A percentile compares a stretch with the other conserved stretches of the same genome.
These are phyloP conservation scores for Eupeodes latifasciatus DNA, from an alignment of 2,888 invertebrate species.

Conservation along the genomic window DNA sequence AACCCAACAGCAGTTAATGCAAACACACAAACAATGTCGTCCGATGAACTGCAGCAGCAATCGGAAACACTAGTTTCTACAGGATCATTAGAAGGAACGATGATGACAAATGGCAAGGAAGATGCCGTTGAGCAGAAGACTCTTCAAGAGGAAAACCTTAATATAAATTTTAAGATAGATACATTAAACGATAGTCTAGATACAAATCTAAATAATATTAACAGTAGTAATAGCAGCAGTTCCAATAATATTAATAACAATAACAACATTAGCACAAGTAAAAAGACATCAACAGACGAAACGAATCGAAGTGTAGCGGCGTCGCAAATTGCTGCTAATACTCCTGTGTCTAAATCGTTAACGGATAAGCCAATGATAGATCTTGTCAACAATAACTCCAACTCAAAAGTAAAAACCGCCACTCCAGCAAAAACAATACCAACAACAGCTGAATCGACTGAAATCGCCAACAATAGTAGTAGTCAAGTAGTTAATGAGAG, in stretches of 20 bases:
- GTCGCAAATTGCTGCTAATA: neutral
- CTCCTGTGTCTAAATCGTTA: neutral
- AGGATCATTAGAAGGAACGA: neutral
- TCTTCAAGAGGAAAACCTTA: conserved; percentile 33
- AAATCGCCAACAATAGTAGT: conserved; percentile 28
- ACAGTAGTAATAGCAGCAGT: conserved; percentile 37
- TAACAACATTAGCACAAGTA: conserved; percentile 52
- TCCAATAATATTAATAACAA: conserved; percentile 40
- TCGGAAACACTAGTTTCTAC: conserved; percentile 24
- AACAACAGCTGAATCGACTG: neutral
- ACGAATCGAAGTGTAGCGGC: conserved; percentile 49
- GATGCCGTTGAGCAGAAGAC: neutral
- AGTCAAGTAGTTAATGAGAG: conserved; percentile 34
- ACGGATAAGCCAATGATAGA: conserved; percentile 36
- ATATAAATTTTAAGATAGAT: conserved; percentile 49
- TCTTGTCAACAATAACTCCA: conserved; percentile 59
- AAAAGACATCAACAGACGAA: conserved; percentile 63
- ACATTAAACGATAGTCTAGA: conserved; percentile 53
- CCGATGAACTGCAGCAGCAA: conserved; percentile 49
- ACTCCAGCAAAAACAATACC: neutral
- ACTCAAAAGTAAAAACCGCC: conserved; percentile 12
- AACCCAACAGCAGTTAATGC: conserved; percentile 47
- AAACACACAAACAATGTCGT: conserved; percentile 53
- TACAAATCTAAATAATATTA: conserved; percentile 62
- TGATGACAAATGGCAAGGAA: conserved; percentile 46